Percentiles rank a stretch among this genome's conserved stretches.
phyloP scores from a whole-genome alignment of 2,888 invertebrate species.

The Chymomyza caudatula region DNA sequence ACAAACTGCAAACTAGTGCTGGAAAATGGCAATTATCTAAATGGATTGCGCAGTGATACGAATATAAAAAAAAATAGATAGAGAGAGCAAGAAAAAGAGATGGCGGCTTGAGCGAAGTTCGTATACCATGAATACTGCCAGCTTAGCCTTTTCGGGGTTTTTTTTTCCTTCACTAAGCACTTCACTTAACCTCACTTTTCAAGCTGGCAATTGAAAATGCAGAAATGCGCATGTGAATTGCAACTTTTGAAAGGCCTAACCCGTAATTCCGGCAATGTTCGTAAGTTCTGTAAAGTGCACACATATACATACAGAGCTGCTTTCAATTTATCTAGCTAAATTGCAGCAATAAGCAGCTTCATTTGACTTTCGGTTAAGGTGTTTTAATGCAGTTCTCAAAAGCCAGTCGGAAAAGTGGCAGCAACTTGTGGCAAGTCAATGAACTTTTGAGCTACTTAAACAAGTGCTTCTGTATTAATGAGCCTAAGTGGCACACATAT shows the following conservation, averaged over 20 bases:
- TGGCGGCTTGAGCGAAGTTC: no score
- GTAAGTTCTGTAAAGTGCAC: not conserved
- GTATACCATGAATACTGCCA: no score
- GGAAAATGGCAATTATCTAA: slow-evolving; percentile 63
- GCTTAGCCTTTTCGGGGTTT: no score
- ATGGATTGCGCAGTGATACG: slow-evolving; percentile 43
- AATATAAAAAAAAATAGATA: not conserved
- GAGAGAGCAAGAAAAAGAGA: not conserved
- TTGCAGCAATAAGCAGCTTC: no score
- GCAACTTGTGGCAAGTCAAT: not conserved
- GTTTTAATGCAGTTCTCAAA: not conserved
- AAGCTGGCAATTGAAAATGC: slow-evolving; percentile 40
- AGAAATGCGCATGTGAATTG: slow-evolving; percentile 19
- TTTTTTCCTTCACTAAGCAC: not conserved
- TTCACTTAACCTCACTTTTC: not conserved
- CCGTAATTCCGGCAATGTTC: slow-evolving; percentile 20
- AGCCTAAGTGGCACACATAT: slow-evolving; percentile 24
- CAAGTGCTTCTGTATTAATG: slow-evolving; percentile 2
- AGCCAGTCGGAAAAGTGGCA: not conserved
- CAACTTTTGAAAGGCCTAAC: not conserved
- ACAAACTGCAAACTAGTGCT: slow-evolving; percentile 9
- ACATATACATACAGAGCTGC: not conserved
- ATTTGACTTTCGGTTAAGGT: not conserved
- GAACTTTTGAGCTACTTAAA: not conserved
- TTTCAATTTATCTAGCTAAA: not conserved